Evolutionary conservation across 2,888 invertebrate genomes (phyloP).

Genomic region (Dynastes hyllus): DNA sequence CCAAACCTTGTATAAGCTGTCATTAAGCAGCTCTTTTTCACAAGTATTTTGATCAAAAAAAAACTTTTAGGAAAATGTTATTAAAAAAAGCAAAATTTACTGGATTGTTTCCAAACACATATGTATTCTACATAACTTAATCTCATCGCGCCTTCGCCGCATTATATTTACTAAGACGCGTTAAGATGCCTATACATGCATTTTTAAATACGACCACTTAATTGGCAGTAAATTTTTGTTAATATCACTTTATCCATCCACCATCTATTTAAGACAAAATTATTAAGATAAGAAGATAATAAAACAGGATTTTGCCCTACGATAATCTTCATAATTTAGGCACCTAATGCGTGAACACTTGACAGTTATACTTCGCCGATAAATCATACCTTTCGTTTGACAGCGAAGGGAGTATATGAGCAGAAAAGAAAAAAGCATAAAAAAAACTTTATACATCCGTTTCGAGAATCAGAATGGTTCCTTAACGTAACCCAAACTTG

Average conservation of each 20-base stretch:
- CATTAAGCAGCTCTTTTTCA: too few relatives aligned
- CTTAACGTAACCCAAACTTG: background rate
- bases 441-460: conserved; percentile 48
- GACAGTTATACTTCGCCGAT: conserved; percentile 47
- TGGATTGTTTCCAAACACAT: background rate
- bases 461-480: conserved; percentile 21
- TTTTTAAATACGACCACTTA: conserved; percentile 22
- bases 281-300: conserved; percentile 48
- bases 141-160: background rate
- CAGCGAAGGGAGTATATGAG: conserved; percentile 5
- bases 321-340: conserved; percentile 48
- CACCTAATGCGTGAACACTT: conserved; percentile 49
- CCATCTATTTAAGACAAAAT: conserved; percentile 37
- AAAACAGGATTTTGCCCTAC: conserved; percentile 32
- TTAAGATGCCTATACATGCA: conserved; percentile 15
- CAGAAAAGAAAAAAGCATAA: background rate
- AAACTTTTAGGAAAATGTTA: too few relatives aligned
- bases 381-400: conserved; percentile 46
- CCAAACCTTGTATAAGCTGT: background rate
- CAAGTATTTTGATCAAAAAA: too few relatives aligned
- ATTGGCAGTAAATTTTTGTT: conserved; percentile 34
- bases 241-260: conserved; percentile 24
- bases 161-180: conserved; percentile 9
- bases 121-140: background rate
- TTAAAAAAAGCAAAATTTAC: too few relatives aligned